Evolutionary conservation across 2,888 invertebrate species (phyloP).

Genomic region (Acanthosepion esculentum): DNA sequence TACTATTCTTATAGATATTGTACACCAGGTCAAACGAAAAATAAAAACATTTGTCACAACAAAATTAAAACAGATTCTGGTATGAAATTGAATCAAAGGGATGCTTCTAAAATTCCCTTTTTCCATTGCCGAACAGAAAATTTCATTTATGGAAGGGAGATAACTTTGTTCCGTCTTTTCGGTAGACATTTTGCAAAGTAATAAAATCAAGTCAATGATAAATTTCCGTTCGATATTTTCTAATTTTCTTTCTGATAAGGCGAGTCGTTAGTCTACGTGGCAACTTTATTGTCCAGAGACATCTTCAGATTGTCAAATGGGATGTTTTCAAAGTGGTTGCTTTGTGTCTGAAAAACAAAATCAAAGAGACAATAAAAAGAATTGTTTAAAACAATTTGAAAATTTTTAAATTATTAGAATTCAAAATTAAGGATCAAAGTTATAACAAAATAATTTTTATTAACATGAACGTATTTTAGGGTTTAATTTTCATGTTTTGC

Average conservation of each 20-base stretch:
- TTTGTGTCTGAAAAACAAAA: not conserved
- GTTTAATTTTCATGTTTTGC: too few relatives aligned
- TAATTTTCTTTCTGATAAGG: not conserved
- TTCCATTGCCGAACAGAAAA: not conserved
- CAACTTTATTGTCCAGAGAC: slow-evolving; percentile 1
- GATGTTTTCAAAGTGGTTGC: slow-evolving; percentile 40
- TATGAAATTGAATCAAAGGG: not conserved
- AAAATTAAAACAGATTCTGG: not conserved
- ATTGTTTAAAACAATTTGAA: too few relatives aligned
- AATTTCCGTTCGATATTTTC: not conserved
- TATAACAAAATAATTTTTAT: too few relatives aligned
- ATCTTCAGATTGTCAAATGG: slow-evolving; percentile 23
- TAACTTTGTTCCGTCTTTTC: not conserved
- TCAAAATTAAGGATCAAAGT: too few relatives aligned
- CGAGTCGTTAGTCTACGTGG: slow-evolving; percentile 17
- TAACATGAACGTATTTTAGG: too few relatives aligned
- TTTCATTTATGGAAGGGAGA: not conserved
- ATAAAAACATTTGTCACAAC: not conserved
- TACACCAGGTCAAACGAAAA: not conserved
- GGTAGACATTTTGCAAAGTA: not conserved
- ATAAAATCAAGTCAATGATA: not conserved
- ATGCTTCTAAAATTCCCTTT: not conserved
- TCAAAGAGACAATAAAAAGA: too few relatives aligned
- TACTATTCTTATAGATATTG: not conserved
- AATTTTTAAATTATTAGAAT: too few relatives aligned